Percentiles rank a stretch among this genome's conserved stretches.
Conservation (phyloP, 2,113 vertebrate genomes). For the Ictidomys tridecemlineatus region DNA sequence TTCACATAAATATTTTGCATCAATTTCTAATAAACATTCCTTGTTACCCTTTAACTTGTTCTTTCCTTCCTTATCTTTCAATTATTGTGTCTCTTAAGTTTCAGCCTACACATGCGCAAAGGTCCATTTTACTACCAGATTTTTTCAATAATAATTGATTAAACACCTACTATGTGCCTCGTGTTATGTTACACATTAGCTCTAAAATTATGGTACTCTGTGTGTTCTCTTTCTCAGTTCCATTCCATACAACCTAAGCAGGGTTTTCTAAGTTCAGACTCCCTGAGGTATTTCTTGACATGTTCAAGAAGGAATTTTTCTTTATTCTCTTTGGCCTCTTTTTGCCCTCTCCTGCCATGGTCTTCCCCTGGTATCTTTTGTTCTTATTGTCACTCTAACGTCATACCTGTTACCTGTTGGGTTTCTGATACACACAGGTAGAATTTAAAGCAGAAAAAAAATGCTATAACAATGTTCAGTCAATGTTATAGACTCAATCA, state of each 20-base stretch:
- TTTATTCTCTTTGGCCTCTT: background rate
- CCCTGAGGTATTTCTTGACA: background rate
- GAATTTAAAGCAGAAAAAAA: background rate
- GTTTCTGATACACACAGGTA: background rate
- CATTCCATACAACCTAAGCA: background rate
- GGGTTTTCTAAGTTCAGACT: background rate
- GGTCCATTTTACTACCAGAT: background rate
- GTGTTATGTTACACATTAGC: background rate
- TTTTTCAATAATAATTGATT: background rate
- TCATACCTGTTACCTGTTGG: background rate
- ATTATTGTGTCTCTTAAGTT: background rate
- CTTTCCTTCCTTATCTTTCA: background rate
- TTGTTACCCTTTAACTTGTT: background rate
- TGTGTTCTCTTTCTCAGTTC: background rate
- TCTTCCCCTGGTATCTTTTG: background rate
- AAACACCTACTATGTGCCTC: background rate
- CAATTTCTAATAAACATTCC: slow-evolving; percentile 6
- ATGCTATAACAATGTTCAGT: background rate
- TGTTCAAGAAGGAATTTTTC: too few species aligned
- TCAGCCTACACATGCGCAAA: background rate
- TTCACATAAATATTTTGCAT: background rate
- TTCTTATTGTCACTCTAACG: background rate
- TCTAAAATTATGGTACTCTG: background rate
- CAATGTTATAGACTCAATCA: background rate
- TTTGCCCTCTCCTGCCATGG: background rate